These are phyloP conservation scores for Pomacea canaliculata DNA, from an alignment of 2,888 invertebrate genomes.

Conservation along the genomic window DNA sequence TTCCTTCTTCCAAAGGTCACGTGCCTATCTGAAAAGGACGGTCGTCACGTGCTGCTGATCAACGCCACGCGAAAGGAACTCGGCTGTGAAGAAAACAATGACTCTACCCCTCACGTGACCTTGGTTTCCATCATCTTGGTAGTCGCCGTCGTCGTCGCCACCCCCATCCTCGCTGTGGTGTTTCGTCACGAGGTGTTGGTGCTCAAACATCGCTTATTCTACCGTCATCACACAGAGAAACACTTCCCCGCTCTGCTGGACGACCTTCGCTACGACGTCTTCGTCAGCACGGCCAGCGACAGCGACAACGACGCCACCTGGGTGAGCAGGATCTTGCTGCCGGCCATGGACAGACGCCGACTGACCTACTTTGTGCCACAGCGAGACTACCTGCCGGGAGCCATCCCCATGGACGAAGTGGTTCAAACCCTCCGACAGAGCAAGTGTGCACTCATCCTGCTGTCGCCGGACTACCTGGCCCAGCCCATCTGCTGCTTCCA, in stretches of 20 bases:
- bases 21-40: not conserved
- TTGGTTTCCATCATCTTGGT: not conserved
- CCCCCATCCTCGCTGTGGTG: not conserved
- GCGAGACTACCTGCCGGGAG: constrained; percentile 5
- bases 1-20: not conserved
- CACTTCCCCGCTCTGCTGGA: not conserved
- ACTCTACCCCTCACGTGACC: not conserved
- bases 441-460: not conserved
- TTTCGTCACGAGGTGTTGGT: constrained; percentile 13
- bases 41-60: not conserved
- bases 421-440: constrained; percentile 6
- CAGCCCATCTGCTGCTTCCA: constrained; percentile 7
- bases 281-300: constrained; percentile 8
- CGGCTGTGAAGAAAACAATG: not conserved
- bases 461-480: constrained; percentile 12
- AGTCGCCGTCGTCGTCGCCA: not conserved
- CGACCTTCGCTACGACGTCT: constrained; percentile 7
- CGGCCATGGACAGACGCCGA: not conserved
- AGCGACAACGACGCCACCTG: constrained; percentile 5
- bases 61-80: constrained; percentile 5
- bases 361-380: constrained; percentile 2
- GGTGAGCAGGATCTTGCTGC: constrained; percentile 8
- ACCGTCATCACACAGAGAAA: not conserved
- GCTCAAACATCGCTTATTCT: not conserved
- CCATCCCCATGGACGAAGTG: constrained; percentile 10